Percentiles rank a stretch among this genome's conserved stretches.
Evolutionary conservation across 2,888 invertebrate species (phyloP).

Genomic region (Lasioglossum malachurum): DNA sequence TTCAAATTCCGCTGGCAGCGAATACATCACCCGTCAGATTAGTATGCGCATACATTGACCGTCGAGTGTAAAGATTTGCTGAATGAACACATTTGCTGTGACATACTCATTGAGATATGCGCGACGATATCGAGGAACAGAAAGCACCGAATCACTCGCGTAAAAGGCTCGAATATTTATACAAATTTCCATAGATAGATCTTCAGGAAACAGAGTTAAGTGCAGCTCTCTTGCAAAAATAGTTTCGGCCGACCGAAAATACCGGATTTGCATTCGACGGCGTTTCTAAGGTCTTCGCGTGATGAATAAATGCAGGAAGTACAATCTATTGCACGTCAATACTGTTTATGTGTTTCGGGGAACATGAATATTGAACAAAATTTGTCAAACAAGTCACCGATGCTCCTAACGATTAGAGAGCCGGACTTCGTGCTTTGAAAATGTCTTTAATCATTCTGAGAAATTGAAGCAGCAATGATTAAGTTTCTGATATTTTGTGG

Average conservation of each 20-base stretch:
- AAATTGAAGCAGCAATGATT: neutral
- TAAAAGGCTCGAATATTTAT: neutral
- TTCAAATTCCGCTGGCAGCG: neutral
- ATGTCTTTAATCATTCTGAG: neutral
- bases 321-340: neutral
- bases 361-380: neutral
- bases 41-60: neutral
- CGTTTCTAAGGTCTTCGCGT: neutral
- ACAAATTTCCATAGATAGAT: neutral
- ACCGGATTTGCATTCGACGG: neutral
- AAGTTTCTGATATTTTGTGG: neutral
- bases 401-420: too few relatives aligned
- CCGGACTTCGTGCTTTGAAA: neutral
- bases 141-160: neutral
- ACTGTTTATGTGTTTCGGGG: neutral
- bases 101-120: neutral
- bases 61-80: neutral
- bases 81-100: constrained; percentile 1
- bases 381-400: neutral
- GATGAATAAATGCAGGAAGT: neutral
- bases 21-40: neutral
- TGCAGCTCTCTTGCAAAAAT: neutral
- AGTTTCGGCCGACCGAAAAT: neutral
- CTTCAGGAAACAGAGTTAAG: neutral
- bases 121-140: neutral